Evolutionary conservation across 1,140 invertebrate genomes (phyloP).

Genomic region (Archegozetes longisetosus): DNA sequence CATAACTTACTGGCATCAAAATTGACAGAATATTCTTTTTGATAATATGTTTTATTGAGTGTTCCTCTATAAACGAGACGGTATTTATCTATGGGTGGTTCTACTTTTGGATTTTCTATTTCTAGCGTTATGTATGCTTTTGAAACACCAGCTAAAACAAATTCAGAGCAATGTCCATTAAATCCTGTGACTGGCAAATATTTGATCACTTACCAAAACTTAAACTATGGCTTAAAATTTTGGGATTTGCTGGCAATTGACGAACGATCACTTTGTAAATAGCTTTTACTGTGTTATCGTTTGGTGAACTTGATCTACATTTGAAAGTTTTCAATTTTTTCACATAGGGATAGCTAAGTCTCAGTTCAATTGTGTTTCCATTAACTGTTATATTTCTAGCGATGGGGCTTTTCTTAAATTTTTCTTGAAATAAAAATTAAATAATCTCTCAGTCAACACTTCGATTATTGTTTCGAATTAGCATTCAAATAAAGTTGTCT

Average conservation of each 20-base stretch:
- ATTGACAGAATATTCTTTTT: background rate
- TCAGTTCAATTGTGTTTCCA: background rate
- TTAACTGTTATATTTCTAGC: background rate
- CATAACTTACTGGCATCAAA: background rate
- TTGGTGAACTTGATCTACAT: background rate
- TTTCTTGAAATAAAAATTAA: too few relatives aligned
- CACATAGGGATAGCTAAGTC: background rate
- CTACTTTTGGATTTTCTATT: background rate
- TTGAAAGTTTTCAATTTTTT: background rate
- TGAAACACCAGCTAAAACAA: background rate
- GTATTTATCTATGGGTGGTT: background rate
- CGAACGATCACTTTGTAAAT: background rate
- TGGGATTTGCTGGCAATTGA: background rate
- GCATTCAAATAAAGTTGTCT: too few relatives aligned
- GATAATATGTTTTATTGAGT: background rate
- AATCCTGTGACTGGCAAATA: too few relatives aligned
- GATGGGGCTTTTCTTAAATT: too few relatives aligned
- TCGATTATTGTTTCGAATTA: too few relatives aligned
- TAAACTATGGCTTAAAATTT: background rate
- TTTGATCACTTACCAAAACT: background rate
- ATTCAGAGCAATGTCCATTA: too few relatives aligned
- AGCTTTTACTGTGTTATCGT: background rate
- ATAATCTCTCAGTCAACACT: too few relatives aligned
- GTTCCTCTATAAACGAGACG: background rate
- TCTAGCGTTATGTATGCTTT: background rate